Conservation (phyloP, 2,113 vertebrate genomes). For the Pimephales promelas region DNA sequence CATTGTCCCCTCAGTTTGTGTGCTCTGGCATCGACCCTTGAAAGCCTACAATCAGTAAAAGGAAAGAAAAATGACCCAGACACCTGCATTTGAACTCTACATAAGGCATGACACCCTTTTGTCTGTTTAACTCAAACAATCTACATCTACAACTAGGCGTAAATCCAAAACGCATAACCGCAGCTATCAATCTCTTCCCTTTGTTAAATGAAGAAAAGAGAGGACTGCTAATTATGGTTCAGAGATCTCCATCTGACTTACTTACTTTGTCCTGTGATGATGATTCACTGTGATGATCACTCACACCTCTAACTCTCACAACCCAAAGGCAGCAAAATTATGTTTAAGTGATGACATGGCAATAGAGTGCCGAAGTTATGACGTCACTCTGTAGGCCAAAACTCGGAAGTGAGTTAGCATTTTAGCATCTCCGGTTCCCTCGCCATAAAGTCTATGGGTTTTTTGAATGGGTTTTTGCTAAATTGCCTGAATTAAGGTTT, state of each 20-base stretch:
- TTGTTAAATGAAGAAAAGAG: conserved; percentile 19
- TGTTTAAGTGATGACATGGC: conserved; percentile 14
- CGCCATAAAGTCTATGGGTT: too few species aligned
- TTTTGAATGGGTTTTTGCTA: too few species aligned
- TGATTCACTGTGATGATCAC: conserved; percentile 13
- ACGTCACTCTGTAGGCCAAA: too few species aligned
- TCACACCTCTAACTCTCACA: conserved; percentile 25
- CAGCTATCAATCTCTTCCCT: conserved; percentile 16
- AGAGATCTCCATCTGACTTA: conserved; percentile 41
- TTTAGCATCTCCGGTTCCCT: too few species aligned
- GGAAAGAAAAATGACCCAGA: background rate
- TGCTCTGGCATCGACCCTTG: background rate
- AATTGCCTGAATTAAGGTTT: too few species aligned
- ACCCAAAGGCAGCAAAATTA: conserved; percentile 27
- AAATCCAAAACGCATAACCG: background rate
- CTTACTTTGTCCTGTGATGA: conserved; percentile 46
- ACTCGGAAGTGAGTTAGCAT: too few species aligned
- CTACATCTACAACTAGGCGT: background rate
- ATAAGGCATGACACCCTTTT: background rate
- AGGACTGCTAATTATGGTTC: conserved; percentile 23
- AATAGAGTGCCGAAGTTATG: too few species aligned
- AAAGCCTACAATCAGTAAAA: conserved; percentile 7
- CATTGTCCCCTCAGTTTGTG: too few species aligned
- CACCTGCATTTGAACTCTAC: background rate
- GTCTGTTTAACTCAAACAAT: conserved; percentile 25